Conservation (phyloP, 1,140 invertebrate species). For the Contarinia nasturtii region DNA sequence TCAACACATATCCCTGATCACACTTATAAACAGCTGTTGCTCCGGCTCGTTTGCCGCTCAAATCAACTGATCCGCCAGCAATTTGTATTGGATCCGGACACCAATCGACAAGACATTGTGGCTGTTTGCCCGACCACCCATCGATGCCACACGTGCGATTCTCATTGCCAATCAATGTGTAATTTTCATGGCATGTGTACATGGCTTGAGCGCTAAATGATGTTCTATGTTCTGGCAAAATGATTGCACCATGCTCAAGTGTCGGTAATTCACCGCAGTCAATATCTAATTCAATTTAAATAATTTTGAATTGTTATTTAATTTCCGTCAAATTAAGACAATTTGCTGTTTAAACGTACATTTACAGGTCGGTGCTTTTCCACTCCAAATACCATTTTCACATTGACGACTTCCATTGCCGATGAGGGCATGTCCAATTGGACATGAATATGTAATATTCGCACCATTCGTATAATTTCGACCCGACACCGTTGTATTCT, state of each 20-base stretch:
- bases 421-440: constrained; percentile 62
- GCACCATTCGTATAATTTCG: constrained; percentile 47
- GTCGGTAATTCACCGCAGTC: constrained; percentile 54
- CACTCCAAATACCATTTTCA: constrained; percentile 59
- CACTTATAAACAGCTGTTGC: constrained; percentile 64
- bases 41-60: constrained; percentile 48
- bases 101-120: constrained; percentile 69
- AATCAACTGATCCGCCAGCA: constrained; percentile 46
- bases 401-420: constrained; percentile 52
- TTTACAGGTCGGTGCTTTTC: constrained; percentile 59
- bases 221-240: constrained; percentile 43
- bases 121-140: constrained; percentile 64
- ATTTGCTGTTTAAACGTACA: constrained; percentile 35
- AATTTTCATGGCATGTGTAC: constrained; percentile 67
- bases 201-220: constrained; percentile 54
- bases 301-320: neutral
- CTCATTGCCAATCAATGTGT: constrained; percentile 57
- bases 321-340: neutral
- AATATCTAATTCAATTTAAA: constrained; percentile 38
- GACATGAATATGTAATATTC: constrained; percentile 57
- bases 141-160: constrained; percentile 55
- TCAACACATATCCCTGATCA: constrained; percentile 64
- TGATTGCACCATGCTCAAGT: constrained; percentile 54
- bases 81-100: constrained; percentile 61
- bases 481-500: constrained; percentile 65